Evolutionary conservation across 2,113 vertebrate species (phyloP), one percentile per base, ranked within the genome.

Genomic region (Melanocharis versteri): DNA sequence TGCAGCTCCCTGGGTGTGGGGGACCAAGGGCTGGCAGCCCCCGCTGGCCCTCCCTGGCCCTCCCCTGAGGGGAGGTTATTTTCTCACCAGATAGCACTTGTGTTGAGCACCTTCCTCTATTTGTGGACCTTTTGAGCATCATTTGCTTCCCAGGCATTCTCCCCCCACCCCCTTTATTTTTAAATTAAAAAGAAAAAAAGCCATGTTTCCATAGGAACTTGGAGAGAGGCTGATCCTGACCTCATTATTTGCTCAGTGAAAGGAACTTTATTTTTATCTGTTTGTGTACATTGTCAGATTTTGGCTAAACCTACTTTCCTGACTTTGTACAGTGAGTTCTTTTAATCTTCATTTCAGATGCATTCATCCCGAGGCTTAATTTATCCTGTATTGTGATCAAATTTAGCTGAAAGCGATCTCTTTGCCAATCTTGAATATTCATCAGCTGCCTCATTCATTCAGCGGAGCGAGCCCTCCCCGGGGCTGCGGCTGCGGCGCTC

Each of bases 161-260:
- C 82, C 88, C 93, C 84, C 93, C 89, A 9, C 54, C 54, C 19
- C 17, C 40, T 81, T 80, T 92, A 77, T 93, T 94, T 96, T 94
- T 96, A 97, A 97, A 97, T 91, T 51, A 45, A 90, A 95, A 93
- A 78, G 77, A 20, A 72, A 94, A 90, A 90, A 93, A 64, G 17
- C 8, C 45, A 66, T 42, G 97, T 98, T 98, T 98, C 98, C 97
- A 98, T 98, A 97, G 98, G 97, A 98, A 98, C 98, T 61, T 85
- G 79, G 44, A 89, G 87, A 95, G 87, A 95, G 77, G 91, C 93
- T 96, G 90, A 92, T 96, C 94, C 88, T 30, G 45, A 88, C 93
- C 77, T 95, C 90, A 48, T 96, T 95, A 96, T 96, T 93, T 96
- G 96, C 94, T 97, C 95, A 93, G 88, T 66, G 96, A 98, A 97